Base-by-base conservation (phyloP, 2,888 invertebrate genomes). In the Hyposoter dolosus region DNA sequence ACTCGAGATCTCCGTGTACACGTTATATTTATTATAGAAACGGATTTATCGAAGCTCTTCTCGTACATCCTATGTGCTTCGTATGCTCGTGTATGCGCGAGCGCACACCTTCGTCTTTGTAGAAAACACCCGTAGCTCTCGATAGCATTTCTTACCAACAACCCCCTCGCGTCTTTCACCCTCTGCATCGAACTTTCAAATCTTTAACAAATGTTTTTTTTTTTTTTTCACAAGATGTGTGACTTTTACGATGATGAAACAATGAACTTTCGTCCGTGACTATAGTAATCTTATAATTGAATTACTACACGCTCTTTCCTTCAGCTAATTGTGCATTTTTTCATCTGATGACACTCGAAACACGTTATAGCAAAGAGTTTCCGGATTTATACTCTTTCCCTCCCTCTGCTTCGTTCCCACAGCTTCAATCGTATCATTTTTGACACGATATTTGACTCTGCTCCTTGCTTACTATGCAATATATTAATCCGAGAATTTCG, bases 11-110 rank as follows among this genome's bases (percentile, higher is more conserved):
- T 79, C 79, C 84, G 81, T 80, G 86, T 79, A 82, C 89, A 83
- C 86, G 87, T 85, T 89, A 89, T 87, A 87, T 87, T 89, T 85
- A 84, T 85, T 82, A 82, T 74, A 77, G 85, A 89, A 87, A 90
- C 88, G 84, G 85, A 86, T 86, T 86, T 85, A 87, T 87, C 88
- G 87, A 82, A 83, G 82, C 85, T 82, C 82, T 56, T 75, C 76
- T 77, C 78, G 71, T 77, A 79, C 79, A 82, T 68, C 86, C 84
- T 82, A 63, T 69, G 69, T 45, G 63, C 53, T 35, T 40, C 56
- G 45, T 63, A 35, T 71, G 79, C 43, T 23, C 35, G 76, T 53
- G 40, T 69, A 66, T 53, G 65, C 65, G 56, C 53, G 47, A 69
- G 76, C 69, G 60, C 63, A 15, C 65, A 40, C 50, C 65, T 53